Percentiles rank a stretch among this genome's conserved stretches.
phyloP scores from a whole-genome alignment of 92 coral and sea anemone species.

The Zoanthus sociatus region DNA sequence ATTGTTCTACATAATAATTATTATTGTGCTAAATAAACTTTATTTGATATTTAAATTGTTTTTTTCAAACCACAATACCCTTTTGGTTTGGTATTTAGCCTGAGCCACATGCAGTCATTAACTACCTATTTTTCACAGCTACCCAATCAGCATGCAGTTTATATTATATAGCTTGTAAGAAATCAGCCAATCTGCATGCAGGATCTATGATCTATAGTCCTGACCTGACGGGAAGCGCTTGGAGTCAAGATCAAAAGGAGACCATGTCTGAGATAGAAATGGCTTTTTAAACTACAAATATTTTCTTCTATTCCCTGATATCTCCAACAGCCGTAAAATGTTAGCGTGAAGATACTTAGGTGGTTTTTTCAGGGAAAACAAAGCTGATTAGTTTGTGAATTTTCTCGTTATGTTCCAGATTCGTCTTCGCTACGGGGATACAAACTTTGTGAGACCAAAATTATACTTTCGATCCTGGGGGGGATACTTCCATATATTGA shows the following conservation, averaged over 20 bases:
- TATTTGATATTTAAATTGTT: conserved; percentile 15
- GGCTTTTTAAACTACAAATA: conserved; percentile 35
- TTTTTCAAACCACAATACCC: conserved; percentile 23
- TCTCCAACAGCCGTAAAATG: conserved; percentile 31
- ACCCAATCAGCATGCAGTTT: conserved; percentile 26
- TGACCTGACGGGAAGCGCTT: conserved; percentile 27
- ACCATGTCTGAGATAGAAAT: conserved; percentile 24
- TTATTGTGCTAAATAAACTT: conserved; percentile 21
- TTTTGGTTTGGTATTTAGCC: conserved; percentile 17
- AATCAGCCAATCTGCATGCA: conserved; percentile 34
- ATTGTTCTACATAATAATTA: conserved; percentile 21
- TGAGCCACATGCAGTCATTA: background rate
- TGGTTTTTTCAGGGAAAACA: conserved; percentile 37
- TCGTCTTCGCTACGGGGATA: conserved; percentile 15
- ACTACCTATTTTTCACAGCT: conserved; percentile 6
- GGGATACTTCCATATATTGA: background rate
- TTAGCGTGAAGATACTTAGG: conserved; percentile 18
- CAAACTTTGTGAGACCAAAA: conserved; percentile 27
- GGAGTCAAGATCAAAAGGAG: conserved; percentile 1
- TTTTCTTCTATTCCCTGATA: conserved; percentile 23
- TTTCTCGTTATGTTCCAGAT: conserved; percentile 23
- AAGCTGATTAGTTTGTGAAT: conserved; percentile 43
- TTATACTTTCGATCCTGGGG: background rate
- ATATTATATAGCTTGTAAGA: conserved; percentile 19
- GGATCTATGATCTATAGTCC: conserved; percentile 34